Base-by-base conservation (phyloP, 2,113 vertebrate genomes). In the Paradisaea rubra region DNA sequence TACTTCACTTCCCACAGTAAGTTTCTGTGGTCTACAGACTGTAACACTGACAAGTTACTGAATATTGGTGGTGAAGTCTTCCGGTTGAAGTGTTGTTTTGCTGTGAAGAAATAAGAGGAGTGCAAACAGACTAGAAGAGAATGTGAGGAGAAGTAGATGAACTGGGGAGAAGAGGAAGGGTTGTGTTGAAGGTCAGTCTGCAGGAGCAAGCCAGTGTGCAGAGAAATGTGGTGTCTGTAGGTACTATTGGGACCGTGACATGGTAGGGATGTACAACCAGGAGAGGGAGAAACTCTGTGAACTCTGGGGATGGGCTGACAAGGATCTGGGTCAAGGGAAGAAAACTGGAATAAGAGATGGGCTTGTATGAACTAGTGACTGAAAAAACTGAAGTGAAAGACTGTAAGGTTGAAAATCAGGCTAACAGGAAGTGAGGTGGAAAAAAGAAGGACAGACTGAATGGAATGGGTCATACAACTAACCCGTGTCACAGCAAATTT, bases 401-500 rank as follows among this genome's bases (percentile, higher is more conserved):
- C 30, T 56, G 7, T 10, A 39, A 65, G 31, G 49, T 1, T 81
- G 50, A 70, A 78, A 41, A 44, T 44, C 17, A 61, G 7, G 20
- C 18, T 63, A 53, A 45, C 0, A 0, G 42, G 50, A 69, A 65
- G 10, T 53, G 37, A 47, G 9, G 7, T 66, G 31, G 37, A 60
- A 59, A 7, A 77, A 23, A 45, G 23, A 9, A 54, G 16, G 37
- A 70, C 84, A 66, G 45, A 53, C 7, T 33, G 35, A 35, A 35
- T 57, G 24, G n/a, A 77, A 21, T 65, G n/a, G 7, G 15, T 69
- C 6, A 3, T 53, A 3, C 21, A 20, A 49, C 6, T 81, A 44
- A 60, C 13, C 6, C 1, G 0, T 13, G 2, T 27, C 60, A 45
- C 13, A 41, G 20, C n/a, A 49, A 50, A 39, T 15, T 5, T 33